These are phyloP conservation scores for Palythoa caribaeorum DNA, from an alignment of 92 coral and sea anemone genomes.

Conservation along the genomic window DNA sequence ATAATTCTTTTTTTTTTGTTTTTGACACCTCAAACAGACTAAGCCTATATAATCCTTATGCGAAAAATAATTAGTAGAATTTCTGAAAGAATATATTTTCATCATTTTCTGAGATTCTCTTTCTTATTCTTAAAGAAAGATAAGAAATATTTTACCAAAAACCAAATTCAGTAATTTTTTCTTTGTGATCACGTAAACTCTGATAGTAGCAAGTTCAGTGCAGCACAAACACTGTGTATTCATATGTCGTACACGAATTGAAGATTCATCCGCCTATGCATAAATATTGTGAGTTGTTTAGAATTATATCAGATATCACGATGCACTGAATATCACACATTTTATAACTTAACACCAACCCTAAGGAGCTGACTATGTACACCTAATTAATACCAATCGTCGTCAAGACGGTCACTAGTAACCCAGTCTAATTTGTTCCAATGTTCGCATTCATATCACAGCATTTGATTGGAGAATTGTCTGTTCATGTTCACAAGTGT, in stretches of 20 bases:
- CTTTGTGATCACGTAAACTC: background rate
- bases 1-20: background rate
- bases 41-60: background rate
- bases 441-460: background rate
- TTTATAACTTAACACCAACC: conserved; percentile 37
- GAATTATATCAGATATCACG: conserved; percentile 2
- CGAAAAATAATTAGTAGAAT: conserved; percentile 17
- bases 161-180: background rate
- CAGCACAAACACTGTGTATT: background rate
- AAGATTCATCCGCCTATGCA: conserved; percentile 15
- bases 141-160: background rate
- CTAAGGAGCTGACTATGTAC: conserved; percentile 26
- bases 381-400: background rate
- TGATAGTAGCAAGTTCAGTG: background rate
- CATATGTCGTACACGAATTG: background rate
- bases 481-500: background rate
- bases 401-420: background rate
- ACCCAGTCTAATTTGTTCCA: conserved; percentile 9
- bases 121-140: background rate
- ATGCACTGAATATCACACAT: background rate
- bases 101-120: background rate
- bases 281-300: conserved; percentile 29
- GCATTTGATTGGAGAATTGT: background rate
- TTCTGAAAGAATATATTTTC: conserved; percentile 9
- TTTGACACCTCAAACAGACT: conserved; percentile 25